Evolutionary conservation across 2,113 vertebrate species (phyloP).

Genomic region (Polypterus bichir): DNA sequence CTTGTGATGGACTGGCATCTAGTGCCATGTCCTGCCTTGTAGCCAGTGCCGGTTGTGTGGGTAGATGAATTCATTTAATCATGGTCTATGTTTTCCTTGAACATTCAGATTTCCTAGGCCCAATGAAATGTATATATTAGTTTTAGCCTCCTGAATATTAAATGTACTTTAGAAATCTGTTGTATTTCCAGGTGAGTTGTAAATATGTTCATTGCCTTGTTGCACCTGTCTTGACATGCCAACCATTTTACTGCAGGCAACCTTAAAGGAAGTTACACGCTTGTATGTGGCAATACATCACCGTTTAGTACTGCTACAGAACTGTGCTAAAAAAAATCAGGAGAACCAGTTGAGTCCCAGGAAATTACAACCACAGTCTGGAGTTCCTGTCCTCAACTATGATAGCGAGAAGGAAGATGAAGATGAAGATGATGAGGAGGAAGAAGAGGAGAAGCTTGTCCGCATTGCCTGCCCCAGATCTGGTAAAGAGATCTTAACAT

Average conservation of each 20-base stretch:
- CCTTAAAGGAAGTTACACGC: conserved; percentile 48
- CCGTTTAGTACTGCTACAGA: conserved; percentile 53
- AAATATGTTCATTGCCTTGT: not conserved
- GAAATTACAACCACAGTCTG: conserved; percentile 22
- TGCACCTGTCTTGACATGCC: not conserved
- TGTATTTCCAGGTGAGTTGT: no score
- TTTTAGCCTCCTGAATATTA: no score
- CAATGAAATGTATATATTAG: no score
- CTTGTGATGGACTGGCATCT: no score
- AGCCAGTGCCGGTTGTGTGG: no score
- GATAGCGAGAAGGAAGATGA: conserved; percentile 50
- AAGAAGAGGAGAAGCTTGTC: conserved; percentile 32
- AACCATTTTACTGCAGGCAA: conserved; percentile 35
- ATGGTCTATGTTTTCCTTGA: no score
- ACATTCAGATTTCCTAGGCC: no score
- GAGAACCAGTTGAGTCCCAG: conserved; percentile 18
- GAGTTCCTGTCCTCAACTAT: conserved; percentile 25
- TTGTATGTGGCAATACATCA: conserved; percentile 63
- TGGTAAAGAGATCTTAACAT: conserved; percentile 31
- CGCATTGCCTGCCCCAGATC: conserved; percentile 28
- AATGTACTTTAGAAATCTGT: no score
- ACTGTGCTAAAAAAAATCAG: conserved; percentile 26
- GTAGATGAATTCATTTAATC: no score
- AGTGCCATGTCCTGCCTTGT: no score
- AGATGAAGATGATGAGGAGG: conserved; percentile 42